Conservation (phyloP, 2,113 vertebrate species). For the Perca flavescens region DNA sequence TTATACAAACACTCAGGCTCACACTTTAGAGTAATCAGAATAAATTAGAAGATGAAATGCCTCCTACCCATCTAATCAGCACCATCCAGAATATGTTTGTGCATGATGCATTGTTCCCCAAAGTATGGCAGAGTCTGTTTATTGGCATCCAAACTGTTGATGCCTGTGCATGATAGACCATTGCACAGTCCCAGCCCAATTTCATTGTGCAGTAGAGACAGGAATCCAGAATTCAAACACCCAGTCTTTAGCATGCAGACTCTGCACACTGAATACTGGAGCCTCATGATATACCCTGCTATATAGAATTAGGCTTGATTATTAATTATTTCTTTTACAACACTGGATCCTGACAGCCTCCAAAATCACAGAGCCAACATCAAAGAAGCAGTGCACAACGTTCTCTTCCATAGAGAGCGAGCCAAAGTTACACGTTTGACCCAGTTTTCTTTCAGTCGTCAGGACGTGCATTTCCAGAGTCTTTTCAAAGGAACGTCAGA, state of each 20-base stretch:
- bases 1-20: conserved; percentile 25
- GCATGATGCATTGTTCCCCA: conserved; percentile 29
- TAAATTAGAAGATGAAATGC: conserved; percentile 43
- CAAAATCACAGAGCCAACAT: conserved; percentile 55
- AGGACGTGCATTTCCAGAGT: conserved; percentile 17
- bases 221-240: conserved; percentile 9
- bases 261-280: background rate
- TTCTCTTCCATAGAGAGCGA: conserved; percentile 45
- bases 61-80: conserved; percentile 35
- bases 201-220: background rate
- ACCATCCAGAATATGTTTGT: conserved; percentile 34
- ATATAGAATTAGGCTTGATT: conserved; percentile 42
- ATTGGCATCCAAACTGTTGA: conserved; percentile 29
- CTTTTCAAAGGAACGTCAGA: conserved; percentile 39
- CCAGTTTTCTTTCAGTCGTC: conserved; percentile 52
- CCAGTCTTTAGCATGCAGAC: conserved; percentile 3
- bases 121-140: conserved; percentile 47
- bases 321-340: conserved; percentile 39
- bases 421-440: conserved; percentile 62
- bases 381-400: conserved; percentile 53
- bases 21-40: conserved; percentile 13
- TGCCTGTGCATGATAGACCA: conserved; percentile 13
- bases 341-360: conserved; percentile 32
- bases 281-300: conserved; percentile 8
- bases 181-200: conserved; percentile 5